phyloP scores from a whole-genome alignment of 2,797 vertebrate genomes.

The Hydrolagus colliei region DNA sequence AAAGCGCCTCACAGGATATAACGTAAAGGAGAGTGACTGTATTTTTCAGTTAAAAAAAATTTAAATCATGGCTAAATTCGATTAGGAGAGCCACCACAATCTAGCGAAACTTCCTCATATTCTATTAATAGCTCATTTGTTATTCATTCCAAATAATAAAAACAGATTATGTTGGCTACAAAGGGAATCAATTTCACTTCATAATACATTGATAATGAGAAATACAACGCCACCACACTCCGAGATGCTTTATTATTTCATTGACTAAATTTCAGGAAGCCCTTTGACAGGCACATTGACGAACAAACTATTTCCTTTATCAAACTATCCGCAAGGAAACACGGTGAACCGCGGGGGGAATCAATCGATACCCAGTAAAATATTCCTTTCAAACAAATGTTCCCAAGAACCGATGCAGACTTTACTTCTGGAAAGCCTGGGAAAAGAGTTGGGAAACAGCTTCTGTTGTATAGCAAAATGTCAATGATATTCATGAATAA shows the following conservation, averaged over 20 bases:
- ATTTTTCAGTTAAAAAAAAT: too few species aligned
- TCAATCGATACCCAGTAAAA: background rate
- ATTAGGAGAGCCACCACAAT: too few species aligned
- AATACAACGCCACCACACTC: too few species aligned
- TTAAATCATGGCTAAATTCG: too few species aligned
- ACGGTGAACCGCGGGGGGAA: background rate
- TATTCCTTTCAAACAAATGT: constrained; percentile 11
- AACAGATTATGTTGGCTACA: background rate
- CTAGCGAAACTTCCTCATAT: background rate
- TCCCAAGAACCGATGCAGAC: background rate
- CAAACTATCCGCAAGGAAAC: too few species aligned
- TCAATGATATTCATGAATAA: constrained; percentile 26
- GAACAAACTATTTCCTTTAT: background rate
- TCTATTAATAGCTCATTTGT: background rate
- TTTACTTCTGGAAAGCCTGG: background rate
- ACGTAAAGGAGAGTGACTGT: too few species aligned
- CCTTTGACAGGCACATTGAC: background rate
- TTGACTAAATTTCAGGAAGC: background rate
- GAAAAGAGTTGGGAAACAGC: background rate
- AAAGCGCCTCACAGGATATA: too few species aligned
- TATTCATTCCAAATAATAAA: constrained; percentile 13
- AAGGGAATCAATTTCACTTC: background rate
- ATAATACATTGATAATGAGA: background rate
- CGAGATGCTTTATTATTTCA: background rate
- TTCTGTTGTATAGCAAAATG: background rate